Conservation (phyloP, 2,113 vertebrate genomes). For the Percopsis transmontana region DNA sequence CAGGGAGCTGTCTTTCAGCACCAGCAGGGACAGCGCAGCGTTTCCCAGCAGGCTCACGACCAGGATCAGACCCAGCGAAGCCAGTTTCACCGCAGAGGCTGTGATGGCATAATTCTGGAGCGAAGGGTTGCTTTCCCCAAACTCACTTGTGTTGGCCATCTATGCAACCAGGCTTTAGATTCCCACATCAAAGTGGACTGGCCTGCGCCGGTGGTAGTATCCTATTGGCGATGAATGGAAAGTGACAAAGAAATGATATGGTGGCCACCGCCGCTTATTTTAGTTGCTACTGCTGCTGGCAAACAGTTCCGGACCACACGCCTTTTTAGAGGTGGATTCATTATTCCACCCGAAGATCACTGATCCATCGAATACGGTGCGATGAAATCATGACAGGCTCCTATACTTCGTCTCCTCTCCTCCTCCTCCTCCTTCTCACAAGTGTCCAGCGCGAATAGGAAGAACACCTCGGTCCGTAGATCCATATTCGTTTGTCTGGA, state of each 20-base stretch:
- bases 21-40: conserved; percentile 86
- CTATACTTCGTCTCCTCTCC: conserved; percentile 43
- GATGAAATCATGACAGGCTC: conserved; percentile 25
- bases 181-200: conserved; percentile 65
- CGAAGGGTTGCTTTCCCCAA: conserved; percentile 82
- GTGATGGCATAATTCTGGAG: conserved; percentile 82
- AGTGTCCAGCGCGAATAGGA: conserved; percentile 18
- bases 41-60: conserved; percentile 90
- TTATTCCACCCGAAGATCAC: conserved; percentile 22
- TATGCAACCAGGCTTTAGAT: conserved; percentile 60
- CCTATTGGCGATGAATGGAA: conserved; percentile 7
- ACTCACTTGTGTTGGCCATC: conserved; percentile 91
- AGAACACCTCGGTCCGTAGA: neutral
- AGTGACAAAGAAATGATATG: neutral
- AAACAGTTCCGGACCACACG: neutral
- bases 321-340: neutral
- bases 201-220: conserved; percentile 15
- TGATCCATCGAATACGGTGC: conserved; percentile 29
- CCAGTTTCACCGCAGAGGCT: conserved; percentile 86
- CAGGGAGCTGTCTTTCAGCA: conserved; percentile 89
- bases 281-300: neutral
- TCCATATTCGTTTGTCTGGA: conserved; percentile 2
- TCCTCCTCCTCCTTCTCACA: conserved; percentile 64
- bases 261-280: too few species aligned
- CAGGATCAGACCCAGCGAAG: conserved; percentile 88